Evolutionary conservation across 2,797 vertebrate genomes (phyloP), one percentile per base, ranked within the genome.

Genomic region (Karalla daura): DNA sequence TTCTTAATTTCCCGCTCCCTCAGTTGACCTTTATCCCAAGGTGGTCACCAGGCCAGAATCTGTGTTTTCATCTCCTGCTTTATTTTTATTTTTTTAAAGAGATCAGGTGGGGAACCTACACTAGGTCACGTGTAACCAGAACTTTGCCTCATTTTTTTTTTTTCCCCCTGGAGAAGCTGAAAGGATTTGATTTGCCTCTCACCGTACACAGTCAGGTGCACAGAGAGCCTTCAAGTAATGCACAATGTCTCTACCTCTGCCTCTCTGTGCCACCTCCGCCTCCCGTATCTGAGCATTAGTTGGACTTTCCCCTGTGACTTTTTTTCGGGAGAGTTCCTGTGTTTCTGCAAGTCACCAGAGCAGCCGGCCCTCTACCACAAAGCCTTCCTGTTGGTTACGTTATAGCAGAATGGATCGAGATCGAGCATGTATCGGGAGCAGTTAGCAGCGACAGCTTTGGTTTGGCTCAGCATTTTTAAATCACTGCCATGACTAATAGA

Each of bases 221-320:
- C n/a, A n/a, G n/a, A n/a, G n/a, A 33, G 20, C 35, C 20, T 64
- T 66, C 39, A 30, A 11, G 49, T 27, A 67, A 23, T 11, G 14
- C 49, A 52, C 47, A 55, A 28, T 25, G 49, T 56, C 53, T 53
- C 44, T 72, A 62, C 65, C 41, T 72, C 35, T 43, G 32, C 60
- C 45, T 62, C 45, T 50, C 44, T 28, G 20, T 25, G 15, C 21
- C 33, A 5, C 30, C 14, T 28, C 12, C 14, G 27, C 27, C 4
- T 65, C 30, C 13, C 7, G 18, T 45, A 27, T 49, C n/a, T 46
- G 12, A 7, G 23, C 36, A 55, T 32, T 44, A 36, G n/a, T 15
- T 43, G 14, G 47, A 63, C 44, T 52, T 17, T 39, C 9, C 7
- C 10, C 9, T 39, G 46, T 45, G 17, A n/a, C 35, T 20, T 18